phyloP scores from a whole-genome alignment of 2,113 vertebrate genomes.

The Myotis lucifugus region DNA sequence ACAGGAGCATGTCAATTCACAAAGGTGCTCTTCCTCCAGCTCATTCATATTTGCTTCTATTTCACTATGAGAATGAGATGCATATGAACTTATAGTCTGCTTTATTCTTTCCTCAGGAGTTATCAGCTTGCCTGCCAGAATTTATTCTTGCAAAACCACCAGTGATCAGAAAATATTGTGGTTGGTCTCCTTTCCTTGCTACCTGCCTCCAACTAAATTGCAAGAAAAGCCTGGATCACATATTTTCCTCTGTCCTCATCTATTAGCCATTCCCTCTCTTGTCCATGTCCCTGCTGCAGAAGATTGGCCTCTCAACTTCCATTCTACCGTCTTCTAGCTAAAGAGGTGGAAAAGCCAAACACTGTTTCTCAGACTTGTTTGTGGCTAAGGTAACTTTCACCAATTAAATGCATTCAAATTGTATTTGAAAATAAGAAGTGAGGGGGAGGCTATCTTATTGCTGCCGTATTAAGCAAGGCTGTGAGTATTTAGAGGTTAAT shows the following conservation, averaged over 20 bases:
- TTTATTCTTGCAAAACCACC: slow-evolving; percentile 50
- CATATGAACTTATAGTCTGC: slow-evolving; percentile 14
- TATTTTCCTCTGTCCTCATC: neutral
- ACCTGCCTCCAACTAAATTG: neutral
- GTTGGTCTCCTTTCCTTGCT: neutral
- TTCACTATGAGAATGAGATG: slow-evolving; percentile 45
- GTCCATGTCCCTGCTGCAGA: neutral
- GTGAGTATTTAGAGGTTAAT: neutral
- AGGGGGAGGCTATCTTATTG: neutral
- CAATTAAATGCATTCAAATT: neutral
- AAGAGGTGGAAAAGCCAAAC: neutral
- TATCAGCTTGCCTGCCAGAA: slow-evolving; percentile 58
- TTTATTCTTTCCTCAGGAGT: slow-evolving; percentile 43
- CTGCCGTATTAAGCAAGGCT: neutral
- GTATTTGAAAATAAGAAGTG: neutral
- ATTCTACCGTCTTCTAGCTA: neutral
- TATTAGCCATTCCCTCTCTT: neutral
- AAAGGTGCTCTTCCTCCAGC: neutral
- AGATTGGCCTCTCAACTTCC: neutral
- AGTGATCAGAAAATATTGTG: neutral
- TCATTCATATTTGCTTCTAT: neutral
- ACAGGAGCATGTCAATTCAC: neutral
- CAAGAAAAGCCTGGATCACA: neutral
- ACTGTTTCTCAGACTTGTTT: neutral
- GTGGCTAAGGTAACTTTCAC: neutral